phyloP scores from a whole-genome alignment of 2,797 vertebrate species.

The Xenopus petersii region DNA sequence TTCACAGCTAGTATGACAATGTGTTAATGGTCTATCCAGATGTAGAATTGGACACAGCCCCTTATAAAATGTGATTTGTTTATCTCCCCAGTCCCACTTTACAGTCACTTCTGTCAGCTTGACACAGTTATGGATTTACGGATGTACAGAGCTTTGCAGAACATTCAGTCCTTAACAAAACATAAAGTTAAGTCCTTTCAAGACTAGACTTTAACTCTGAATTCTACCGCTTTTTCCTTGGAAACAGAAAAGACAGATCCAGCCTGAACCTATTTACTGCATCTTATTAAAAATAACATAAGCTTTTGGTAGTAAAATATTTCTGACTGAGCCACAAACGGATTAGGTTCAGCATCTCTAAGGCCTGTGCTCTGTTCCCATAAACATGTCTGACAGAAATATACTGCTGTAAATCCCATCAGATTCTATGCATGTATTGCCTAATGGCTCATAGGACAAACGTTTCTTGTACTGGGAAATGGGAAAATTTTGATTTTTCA shows the following conservation, averaged over 20 bases:
- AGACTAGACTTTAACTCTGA: background rate
- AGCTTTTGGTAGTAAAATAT: constrained; percentile 34
- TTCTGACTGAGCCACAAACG: constrained; percentile 31
- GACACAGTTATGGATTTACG: background rate
- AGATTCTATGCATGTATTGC: constrained; percentile 23
- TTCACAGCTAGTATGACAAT: constrained; percentile 24
- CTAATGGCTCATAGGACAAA: no score
- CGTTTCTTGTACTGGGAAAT: no score
- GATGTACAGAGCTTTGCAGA: background rate
- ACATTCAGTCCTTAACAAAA: background rate
- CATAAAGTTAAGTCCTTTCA: background rate
- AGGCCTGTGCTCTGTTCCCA: constrained; percentile 32
- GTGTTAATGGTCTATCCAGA: constrained; percentile 28
- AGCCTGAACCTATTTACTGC: constrained; percentile 31
- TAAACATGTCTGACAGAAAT: constrained; percentile 20
- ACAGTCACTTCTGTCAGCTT: constrained; percentile 17
- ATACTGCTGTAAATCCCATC: constrained; percentile 27
- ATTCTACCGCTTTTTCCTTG: background rate
- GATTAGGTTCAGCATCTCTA: constrained; percentile 34
- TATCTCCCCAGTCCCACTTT: constrained; percentile 30
- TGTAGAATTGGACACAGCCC: constrained; percentile 38
- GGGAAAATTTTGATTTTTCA: no score
- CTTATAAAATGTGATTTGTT: constrained; percentile 30
- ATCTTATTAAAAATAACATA: constrained; percentile 34
- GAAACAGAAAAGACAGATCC: constrained; percentile 11